Evolutionary conservation across 2,113 vertebrate species (phyloP).

Genomic region (Silurus asotus): DNA sequence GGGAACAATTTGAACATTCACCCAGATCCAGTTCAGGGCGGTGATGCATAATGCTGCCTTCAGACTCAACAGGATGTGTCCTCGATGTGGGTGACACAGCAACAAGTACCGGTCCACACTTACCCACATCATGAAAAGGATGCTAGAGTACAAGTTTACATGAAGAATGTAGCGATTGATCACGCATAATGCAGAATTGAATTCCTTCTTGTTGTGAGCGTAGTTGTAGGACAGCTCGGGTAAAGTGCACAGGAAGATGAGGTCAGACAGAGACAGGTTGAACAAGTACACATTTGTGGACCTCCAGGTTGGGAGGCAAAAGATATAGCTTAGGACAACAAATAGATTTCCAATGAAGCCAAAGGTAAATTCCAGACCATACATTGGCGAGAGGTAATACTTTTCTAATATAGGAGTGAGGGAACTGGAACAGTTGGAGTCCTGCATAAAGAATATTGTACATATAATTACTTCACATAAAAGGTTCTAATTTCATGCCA

Average conservation of each 20-base stretch:
- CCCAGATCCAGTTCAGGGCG: constrained; percentile 72
- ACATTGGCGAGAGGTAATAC: constrained; percentile 31
- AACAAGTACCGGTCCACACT: constrained; percentile 28
- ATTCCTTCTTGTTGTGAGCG: not conserved
- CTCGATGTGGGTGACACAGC: constrained; percentile 47
- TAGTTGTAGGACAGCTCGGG: constrained; percentile 38
- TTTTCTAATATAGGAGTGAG: not conserved
- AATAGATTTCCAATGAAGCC: constrained; percentile 35
- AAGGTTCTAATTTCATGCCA: too few relatives aligned
- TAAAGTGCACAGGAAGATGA: constrained; percentile 31
- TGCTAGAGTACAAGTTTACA: constrained; percentile 34
- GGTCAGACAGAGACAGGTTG: constrained; percentile 25
- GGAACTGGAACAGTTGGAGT: not conserved
- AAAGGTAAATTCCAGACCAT: constrained; percentile 34
- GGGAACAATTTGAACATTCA: constrained; percentile 77
- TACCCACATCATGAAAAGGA: constrained; percentile 39
- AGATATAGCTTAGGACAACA: constrained; percentile 44
- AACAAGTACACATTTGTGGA: constrained; percentile 37
- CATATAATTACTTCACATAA: not conserved
- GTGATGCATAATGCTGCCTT: constrained; percentile 64
- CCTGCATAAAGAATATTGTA: constrained; percentile 9
- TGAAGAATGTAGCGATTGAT: constrained; percentile 26
- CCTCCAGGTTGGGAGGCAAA: constrained; percentile 14
- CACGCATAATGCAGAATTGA: not conserved
- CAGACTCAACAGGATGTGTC: constrained; percentile 75